Evolutionary conservation across 2,113 vertebrate species (phyloP), one percentile per base, ranked within the genome.

Genomic region (Hippopotamus amphibius): DNA sequence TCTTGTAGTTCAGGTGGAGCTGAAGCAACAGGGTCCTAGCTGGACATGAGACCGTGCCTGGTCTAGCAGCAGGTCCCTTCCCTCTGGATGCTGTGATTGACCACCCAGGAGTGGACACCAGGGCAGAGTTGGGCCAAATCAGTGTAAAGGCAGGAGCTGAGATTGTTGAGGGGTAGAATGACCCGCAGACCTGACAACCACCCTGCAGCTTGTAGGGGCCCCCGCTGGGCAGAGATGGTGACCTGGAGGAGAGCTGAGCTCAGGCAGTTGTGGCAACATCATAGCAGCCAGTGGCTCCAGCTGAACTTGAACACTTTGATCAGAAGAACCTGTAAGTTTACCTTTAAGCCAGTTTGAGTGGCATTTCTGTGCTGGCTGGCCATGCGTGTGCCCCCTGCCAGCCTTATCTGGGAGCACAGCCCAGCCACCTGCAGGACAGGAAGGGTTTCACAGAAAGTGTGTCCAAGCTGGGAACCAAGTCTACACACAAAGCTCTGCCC

Each of bases 1-100:
- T 76, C 43, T 28, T 21, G 13, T 1, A 5, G 46, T 57, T 5
- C 6, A 19, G 41, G 24, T 33, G 17, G 15, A 21, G 43, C 59
- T n/a, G 10, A 41, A 22, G 6, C 21, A 19, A 57, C 13, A 17
- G 57, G 22, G 21, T 24, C 66, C n/a, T 46, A 2, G 53, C n/a
- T 26, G 7, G 37, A 33, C 11, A 0, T 2, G 59, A 3, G 28
- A 13, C 12, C 7, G 0, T 5, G 4, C 46, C 61, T 7, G 59
- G 16, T 9, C 79, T 24, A 14, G 12, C 1, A 14, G n/a, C 26
- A 15, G 0, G 1, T 17, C 6, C 5, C 9, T 4, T 17, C 50
- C 15, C 41, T 43, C 15, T 13, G 28, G 48, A 57, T 22, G 1
- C 28, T 43, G 37, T 0, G 9, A 19, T 7, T 3, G 7, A 15